Percentiles rank a stretch among this genome's conserved stretches.
Conservation (phyloP, 2,888 invertebrate species). For the Pammene aurita region DNA sequence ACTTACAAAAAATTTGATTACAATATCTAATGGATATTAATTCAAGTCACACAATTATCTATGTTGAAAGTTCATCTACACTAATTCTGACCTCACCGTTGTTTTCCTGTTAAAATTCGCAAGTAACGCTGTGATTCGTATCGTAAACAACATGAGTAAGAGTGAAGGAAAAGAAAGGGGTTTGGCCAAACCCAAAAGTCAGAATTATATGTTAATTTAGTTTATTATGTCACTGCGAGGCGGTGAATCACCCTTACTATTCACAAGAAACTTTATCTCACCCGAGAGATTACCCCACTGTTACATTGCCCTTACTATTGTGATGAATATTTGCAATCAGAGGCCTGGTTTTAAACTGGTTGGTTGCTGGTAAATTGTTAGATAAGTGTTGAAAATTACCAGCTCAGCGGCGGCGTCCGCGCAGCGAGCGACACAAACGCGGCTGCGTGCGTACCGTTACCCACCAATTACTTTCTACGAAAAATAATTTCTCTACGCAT, state of each 20-base stretch:
- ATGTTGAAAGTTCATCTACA: neutral
- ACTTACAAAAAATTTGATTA: too few relatives aligned
- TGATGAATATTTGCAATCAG: neutral
- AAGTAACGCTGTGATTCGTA: slow-evolving; percentile 33
- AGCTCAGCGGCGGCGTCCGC: slow-evolving; percentile 49
- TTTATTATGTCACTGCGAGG: slow-evolving; percentile 78
- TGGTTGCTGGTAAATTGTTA: neutral
- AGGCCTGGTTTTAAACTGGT: slow-evolving; percentile 1
- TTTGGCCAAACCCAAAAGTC: slow-evolving; percentile 59
- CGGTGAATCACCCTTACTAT: slow-evolving; percentile 70
- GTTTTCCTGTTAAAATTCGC: slow-evolving; percentile 38
- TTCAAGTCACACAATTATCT: too few relatives aligned
- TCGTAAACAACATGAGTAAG: slow-evolving; percentile 48
- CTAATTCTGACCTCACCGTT: neutral
- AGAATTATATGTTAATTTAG: slow-evolving; percentile 78
- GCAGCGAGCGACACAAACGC: slow-evolving; percentile 47
- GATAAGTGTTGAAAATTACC: neutral
- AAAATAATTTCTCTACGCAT: slow-evolving; percentile 50
- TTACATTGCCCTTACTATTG: neutral
- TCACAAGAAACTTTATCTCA: neutral
- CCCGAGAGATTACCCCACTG: neutral
- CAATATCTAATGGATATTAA: too few relatives aligned
- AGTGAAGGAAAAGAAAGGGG: slow-evolving; percentile 68
- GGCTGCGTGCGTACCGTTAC: slow-evolving; percentile 70
- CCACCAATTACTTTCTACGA: slow-evolving; percentile 73